A percentile compares a stretch with the other conserved stretches of the same genome.
Evolutionary conservation across 2,113 vertebrate genomes (phyloP).

Genomic region (Eretmochelys imbricata): DNA sequence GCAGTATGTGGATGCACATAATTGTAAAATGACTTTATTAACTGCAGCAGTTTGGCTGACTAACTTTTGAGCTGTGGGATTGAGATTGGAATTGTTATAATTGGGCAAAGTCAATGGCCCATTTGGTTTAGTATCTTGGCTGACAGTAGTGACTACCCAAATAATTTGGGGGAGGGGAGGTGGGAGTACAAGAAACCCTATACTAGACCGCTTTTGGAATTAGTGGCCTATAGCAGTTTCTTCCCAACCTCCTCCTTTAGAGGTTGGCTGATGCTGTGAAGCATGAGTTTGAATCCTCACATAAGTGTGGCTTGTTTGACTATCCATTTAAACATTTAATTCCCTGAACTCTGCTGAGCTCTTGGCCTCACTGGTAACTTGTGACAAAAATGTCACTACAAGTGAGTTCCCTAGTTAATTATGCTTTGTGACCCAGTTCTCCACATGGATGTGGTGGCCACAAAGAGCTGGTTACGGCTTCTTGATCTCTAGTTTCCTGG

Average conservation of each 20-base stretch:
- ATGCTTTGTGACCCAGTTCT: background rate
- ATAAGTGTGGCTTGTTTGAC: background rate
- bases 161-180: background rate
- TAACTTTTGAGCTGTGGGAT: background rate
- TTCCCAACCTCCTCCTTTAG: background rate
- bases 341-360: background rate
- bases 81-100: background rate
- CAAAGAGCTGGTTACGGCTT: background rate
- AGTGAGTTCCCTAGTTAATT: accelerated
- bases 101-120: background rate
- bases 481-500: accelerated
- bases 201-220: background rate
- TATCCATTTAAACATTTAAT: background rate
- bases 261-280: background rate
- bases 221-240: background rate
- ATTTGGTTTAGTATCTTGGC: background rate
- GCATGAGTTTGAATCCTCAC: background rate
- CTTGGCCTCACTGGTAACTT: background rate
- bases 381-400: accelerated
- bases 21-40: background rate
- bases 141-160: background rate
- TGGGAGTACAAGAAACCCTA: accelerated
- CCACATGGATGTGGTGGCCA: background rate
- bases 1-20: accelerated
- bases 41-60: background rate